These are phyloP conservation scores for Phytoseiulus persimilis DNA, from an alignment of 2,888 invertebrate species.

Conservation along the genomic window DNA sequence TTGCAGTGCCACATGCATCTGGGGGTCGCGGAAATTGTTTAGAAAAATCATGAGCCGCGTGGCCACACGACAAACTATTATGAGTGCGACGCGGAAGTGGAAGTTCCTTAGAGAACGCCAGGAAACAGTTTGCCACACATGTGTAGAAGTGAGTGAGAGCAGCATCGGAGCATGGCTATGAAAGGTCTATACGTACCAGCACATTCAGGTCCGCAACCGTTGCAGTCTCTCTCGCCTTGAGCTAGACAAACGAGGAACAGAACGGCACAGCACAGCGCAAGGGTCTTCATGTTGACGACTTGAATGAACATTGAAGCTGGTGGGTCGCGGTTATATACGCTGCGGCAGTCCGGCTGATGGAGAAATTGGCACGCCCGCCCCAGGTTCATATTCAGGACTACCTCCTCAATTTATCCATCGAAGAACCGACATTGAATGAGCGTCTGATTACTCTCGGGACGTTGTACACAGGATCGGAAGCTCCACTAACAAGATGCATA, in stretches of 20 bases:
- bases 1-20: slow-evolving; percentile 61
- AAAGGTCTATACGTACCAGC: background rate
- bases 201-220: slow-evolving; percentile 44
- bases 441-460: background rate
- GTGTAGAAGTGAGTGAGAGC: no score
- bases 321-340: background rate
- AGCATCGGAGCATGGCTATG: background rate
- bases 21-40: background rate
- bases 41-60: no score
- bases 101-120: no score
- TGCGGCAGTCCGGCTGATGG: background rate
- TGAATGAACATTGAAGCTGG: background rate
- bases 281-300: background rate
- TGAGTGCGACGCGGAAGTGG: no score
- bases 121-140: no score
- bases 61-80: no score
- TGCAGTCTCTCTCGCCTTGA: slow-evolving; percentile 39
- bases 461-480: background rate
- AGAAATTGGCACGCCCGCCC: background rate
- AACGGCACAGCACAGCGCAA: background rate
- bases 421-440: background rate
- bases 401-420: background rate
- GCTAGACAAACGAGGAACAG: background rate
- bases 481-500: no score
- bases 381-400: background rate